Percentiles rank a stretch among this genome's conserved stretches.
Evolutionary conservation across 2,888 invertebrate species (phyloP).

Genomic region (Gasteruption jaculator): DNA sequence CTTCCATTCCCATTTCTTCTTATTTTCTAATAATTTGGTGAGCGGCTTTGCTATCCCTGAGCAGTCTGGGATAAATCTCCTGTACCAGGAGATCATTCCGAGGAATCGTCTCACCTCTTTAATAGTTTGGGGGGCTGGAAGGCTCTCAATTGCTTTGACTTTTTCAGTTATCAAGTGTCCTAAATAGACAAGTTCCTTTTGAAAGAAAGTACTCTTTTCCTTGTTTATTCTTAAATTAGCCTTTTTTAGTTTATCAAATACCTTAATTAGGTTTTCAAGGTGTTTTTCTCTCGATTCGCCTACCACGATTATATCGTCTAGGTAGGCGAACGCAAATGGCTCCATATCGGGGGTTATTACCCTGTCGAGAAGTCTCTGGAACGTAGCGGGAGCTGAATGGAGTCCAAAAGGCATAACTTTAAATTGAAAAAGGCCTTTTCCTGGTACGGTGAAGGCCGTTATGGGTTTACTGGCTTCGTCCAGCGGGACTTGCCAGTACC

Average conservation of each 20-base stretch:
- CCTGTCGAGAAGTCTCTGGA: background rate
- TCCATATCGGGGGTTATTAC: background rate
- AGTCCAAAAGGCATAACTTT: conserved; percentile 32
- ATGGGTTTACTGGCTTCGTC: conserved; percentile 21
- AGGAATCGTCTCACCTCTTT: conserved; percentile 23
- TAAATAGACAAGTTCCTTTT: conserved; percentile 20
- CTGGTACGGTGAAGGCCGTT: conserved; percentile 36
- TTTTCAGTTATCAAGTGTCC: conserved; percentile 17
- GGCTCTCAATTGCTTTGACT: conserved; percentile 14
- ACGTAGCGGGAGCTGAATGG: conserved; percentile 16
- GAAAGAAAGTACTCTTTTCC: conserved; percentile 29
- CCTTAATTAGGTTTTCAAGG: conserved; percentile 13
- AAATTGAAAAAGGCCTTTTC: conserved; percentile 32
- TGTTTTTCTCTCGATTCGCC: background rate
- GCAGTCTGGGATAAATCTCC: conserved; percentile 13
- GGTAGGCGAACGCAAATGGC: background rate
- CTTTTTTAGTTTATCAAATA: conserved; percentile 23
- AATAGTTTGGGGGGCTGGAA: conserved; percentile 18
- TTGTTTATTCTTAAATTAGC: conserved; percentile 22
- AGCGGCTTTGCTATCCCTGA: background rate
- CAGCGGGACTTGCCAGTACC: conserved; percentile 29
- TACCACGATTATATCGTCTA: conserved; percentile 5
- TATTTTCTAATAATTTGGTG: conserved; percentile 8
- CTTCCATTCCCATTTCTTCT: conserved; percentile 10
- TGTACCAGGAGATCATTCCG: conserved; percentile 27